These are phyloP conservation scores for Catharus ustulatus DNA, from an alignment of 2,797 vertebrate genomes.

Conservation along the genomic window DNA sequence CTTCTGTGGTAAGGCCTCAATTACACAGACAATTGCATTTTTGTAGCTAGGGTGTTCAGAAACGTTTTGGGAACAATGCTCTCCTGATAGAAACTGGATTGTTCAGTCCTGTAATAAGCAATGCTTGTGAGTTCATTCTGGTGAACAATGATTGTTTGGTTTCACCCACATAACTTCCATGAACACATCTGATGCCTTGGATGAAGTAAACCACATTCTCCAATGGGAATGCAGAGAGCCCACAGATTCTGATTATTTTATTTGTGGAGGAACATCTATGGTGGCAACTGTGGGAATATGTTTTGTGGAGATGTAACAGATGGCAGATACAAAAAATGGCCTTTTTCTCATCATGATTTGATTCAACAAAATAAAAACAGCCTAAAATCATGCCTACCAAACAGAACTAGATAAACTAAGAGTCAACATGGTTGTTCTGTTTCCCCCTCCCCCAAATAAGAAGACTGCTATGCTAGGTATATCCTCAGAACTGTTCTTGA, in stretches of 20 bases:
- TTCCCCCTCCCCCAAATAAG: neutral
- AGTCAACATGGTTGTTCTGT: neutral
- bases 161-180: constrained; percentile 33
- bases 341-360: neutral
- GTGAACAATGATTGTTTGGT: neutral
- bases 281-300: constrained; percentile 18
- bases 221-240: neutral
- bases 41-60: neutral
- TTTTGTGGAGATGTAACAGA: constrained; percentile 29
- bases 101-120: neutral
- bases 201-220: constrained; percentile 9
- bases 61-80: neutral
- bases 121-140: neutral
- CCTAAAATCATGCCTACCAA: neutral
- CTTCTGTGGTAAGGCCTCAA: neutral
- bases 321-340: constrained; percentile 7
- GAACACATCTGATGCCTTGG: constrained; percentile 6
- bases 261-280: neutral
- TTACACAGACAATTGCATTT: neutral
- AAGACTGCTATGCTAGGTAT: neutral
- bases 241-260: neutral
- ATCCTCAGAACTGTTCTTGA: neutral
- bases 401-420: neutral
- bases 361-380: constrained; percentile 1
- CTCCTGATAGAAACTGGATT: neutral